A percentile compares a stretch with the other conserved stretches of the same genome.
phyloP scores from a whole-genome alignment of 92 coral and sea anemone genomes.

The Pocillopora meandrina region DNA sequence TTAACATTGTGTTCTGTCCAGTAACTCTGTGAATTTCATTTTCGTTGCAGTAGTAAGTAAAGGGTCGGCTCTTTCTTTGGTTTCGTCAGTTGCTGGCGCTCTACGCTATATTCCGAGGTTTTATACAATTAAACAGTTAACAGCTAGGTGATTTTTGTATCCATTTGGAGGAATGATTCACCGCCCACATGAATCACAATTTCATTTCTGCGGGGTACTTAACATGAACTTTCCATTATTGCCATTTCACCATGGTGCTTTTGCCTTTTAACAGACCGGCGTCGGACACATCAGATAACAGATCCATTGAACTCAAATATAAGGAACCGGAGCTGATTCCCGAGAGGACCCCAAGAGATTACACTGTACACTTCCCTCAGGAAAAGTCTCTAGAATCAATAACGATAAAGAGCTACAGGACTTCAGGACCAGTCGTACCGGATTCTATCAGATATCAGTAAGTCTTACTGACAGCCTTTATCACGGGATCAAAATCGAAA shows the following conservation, averaged over 20 bases:
- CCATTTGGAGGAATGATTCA: no score
- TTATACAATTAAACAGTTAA: no score
- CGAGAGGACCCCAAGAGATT: slow-evolving; percentile 86
- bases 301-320: slow-evolving; percentile 70
- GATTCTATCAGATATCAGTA: slow-evolving; percentile 97
- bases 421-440: slow-evolving; percentile 90
- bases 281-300: slow-evolving; percentile 47
- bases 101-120: no score
- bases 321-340: slow-evolving; percentile 82
- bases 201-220: no score
- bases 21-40: no score
- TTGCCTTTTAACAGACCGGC: slow-evolving; percentile 28
- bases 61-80: no score
- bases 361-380: slow-evolving; percentile 95
- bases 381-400: slow-evolving; percentile 62
- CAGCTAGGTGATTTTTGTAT: no score
- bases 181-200: no score
- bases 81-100: no score
- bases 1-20: no score
- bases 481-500: background rate
- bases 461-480: slow-evolving; percentile 18
- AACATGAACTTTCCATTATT: background rate
- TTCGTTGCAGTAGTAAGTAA: no score
- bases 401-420: slow-evolving; percentile 67
- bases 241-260: background rate